phyloP scores from a whole-genome alignment of 2,797 vertebrate species.

The Halcyon smyrnensis region DNA sequence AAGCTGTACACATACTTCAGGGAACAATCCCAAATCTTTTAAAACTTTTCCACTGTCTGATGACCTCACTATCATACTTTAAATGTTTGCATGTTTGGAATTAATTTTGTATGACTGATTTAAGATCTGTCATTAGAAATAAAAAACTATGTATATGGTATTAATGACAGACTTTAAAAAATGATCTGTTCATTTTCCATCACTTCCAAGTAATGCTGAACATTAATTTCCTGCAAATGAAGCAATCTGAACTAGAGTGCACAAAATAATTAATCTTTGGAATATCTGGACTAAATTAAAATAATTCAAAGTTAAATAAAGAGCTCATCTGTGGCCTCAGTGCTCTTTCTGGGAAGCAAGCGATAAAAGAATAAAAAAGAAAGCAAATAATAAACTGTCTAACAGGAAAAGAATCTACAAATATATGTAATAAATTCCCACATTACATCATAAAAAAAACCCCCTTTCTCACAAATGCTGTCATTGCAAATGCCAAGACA shows the following conservation, averaged over 20 bases:
- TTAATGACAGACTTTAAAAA: not conserved
- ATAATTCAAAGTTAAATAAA: slow-evolving; percentile 53
- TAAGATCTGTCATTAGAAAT: not conserved
- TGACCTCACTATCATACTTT: not conserved
- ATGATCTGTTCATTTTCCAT: slow-evolving; percentile 4
- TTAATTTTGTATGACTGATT: not conserved
- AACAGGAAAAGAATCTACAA: slow-evolving; percentile 41
- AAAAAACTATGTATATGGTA: not conserved
- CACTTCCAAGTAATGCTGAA: slow-evolving; percentile 39
- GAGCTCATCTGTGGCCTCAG: slow-evolving; percentile 19
- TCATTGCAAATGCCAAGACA: slow-evolving; percentile 7
- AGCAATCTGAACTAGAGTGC: slow-evolving; percentile 8
- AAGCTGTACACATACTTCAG: not conserved
- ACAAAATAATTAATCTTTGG: slow-evolving; percentile 50
- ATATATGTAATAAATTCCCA: slow-evolving; percentile 39
- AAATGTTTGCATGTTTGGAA: not conserved
- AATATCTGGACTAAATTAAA: slow-evolving; percentile 55
- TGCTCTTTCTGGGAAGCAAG: slow-evolving; percentile 24
- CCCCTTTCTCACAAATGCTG: slow-evolving; percentile 21
- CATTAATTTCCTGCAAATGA: slow-evolving; percentile 47
- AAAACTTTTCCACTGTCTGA: not conserved
- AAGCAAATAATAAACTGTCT: slow-evolving; percentile 25
- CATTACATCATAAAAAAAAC: slow-evolving; percentile 46
- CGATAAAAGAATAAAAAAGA: slow-evolving; percentile 20
- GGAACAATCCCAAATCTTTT: not conserved